Evolutionary conservation across 2,113 vertebrate genomes (phyloP).

Genomic region (Lycocorax pyrrhopterus): DNA sequence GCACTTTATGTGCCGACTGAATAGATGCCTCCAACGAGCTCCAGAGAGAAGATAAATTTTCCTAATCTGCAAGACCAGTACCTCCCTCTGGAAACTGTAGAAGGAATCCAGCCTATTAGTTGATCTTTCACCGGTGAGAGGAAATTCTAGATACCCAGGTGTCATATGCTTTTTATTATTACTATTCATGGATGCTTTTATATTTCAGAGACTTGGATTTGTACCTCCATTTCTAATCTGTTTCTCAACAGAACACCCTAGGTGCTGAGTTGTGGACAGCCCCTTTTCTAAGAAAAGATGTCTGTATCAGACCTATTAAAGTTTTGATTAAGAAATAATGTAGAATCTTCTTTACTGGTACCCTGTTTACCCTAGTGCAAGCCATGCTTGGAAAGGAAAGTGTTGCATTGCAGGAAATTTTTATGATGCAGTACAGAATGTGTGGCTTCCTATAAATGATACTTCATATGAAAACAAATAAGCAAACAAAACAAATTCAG

Average conservation of each 20-base stretch:
- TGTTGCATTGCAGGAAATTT: neutral
- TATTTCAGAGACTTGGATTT: neutral
- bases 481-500: neutral
- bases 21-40: neutral
- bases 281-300: neutral
- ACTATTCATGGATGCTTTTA: neutral
- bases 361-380: neutral
- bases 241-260: neutral
- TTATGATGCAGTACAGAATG: neutral
- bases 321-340: neutral
- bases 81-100: neutral
- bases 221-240: neutral
- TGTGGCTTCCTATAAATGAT: neutral
- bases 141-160: neutral
- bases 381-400: neutral
- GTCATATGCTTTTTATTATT: neutral
- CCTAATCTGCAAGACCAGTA: neutral
- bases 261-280: neutral
- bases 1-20: neutral
- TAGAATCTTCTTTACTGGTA: neutral
- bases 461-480: neutral
- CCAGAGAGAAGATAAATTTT: neutral
- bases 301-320: neutral
- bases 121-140: neutral
- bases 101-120: neutral